A percentile compares a stretch with the other conserved stretches of the same genome.
phyloP scores from a whole-genome alignment of 2,113 vertebrate genomes.

The Zosterops japonicus region DNA sequence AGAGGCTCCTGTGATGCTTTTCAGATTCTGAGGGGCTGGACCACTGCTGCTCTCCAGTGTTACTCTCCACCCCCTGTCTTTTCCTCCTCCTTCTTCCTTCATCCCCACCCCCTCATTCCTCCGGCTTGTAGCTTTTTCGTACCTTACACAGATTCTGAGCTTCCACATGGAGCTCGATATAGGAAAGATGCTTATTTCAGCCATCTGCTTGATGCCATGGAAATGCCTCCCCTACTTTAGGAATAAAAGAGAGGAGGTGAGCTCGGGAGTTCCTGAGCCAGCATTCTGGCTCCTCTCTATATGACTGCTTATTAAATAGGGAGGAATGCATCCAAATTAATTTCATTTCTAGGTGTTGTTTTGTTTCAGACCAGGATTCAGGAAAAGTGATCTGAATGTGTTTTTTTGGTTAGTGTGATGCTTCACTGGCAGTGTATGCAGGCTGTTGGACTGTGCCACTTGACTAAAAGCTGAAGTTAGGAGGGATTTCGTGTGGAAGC shows the following conservation, averaged over 20 bases:
- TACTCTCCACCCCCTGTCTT: constrained; percentile 59
- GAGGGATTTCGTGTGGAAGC: neutral
- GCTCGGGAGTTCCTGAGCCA: neutral
- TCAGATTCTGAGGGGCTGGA: constrained; percentile 61
- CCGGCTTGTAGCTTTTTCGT: constrained; percentile 14
- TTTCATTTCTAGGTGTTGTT: neutral
- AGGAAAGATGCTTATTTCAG: constrained; percentile 45
- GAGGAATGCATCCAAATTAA: neutral
- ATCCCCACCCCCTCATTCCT: constrained; percentile 51
- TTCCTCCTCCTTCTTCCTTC: constrained; percentile 48
- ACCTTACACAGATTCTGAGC: constrained; percentile 5
- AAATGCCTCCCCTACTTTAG: neutral
- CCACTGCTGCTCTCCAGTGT: constrained; percentile 44
- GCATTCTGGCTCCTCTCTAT: neutral
- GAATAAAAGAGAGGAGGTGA: neutral
- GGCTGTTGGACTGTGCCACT: neutral
- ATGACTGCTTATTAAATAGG: neutral
- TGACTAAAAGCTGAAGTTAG: neutral
- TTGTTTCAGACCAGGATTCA: neutral
- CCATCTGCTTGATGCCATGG: neutral
- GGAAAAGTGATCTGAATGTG: neutral
- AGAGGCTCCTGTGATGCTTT: constrained; percentile 60
- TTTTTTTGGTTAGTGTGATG: neutral
- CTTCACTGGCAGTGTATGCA: neutral
- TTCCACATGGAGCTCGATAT: constrained; percentile 31